Evolutionary conservation across 2,797 vertebrate genomes (phyloP).

Genomic region (Xiphophorus birchmanni): DNA sequence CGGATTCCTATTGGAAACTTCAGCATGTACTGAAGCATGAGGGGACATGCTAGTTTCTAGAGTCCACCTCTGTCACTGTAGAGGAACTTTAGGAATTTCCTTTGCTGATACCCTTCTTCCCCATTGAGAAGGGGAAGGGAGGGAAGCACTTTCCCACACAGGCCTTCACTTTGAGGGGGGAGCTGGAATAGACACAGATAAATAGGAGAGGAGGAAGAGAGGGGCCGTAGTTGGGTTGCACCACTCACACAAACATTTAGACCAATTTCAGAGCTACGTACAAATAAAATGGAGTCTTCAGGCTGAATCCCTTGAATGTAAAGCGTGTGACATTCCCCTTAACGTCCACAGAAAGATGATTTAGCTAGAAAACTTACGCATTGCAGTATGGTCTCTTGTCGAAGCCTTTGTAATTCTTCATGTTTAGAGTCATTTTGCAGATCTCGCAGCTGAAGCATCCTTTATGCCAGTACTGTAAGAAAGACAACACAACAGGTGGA

Average conservation of each 20-base stretch:
- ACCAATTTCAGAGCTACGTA: conserved; percentile 49
- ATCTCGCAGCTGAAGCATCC: conserved; percentile 97
- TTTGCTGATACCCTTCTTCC: conserved; percentile 68
- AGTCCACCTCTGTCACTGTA: conserved; percentile 71
- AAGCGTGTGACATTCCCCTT: conserved; percentile 24
- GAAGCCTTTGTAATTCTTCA: conserved; percentile 99
- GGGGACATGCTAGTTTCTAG: conserved; percentile 65
- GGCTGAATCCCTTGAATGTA: conserved; percentile 9
- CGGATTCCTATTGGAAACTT: conserved; percentile 60
- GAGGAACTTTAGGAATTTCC: conserved; percentile 82
- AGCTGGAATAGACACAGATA: conserved; percentile 54
- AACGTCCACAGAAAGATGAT: conserved; percentile 23
- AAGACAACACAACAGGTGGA: conserved; percentile 25
- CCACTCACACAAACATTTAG: conserved; percentile 47
- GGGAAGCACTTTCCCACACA: conserved; percentile 72
- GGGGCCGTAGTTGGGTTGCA: conserved; percentile 62
- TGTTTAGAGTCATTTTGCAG: conserved; percentile 99
- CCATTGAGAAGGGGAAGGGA: conserved; percentile 23
- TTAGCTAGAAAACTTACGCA: conserved; percentile 85
- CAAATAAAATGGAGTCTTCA: conserved; percentile 47
- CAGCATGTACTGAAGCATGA: conserved; percentile 57
- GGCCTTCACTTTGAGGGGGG: conserved; percentile 56
- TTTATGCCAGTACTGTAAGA: conserved; percentile 95
- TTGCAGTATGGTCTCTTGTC: conserved; percentile 98
- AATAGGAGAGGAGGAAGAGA: conserved; percentile 57